Evolutionary conservation across 2,113 vertebrate species (phyloP), one percentile per base, ranked within the genome.

Genomic region (Cyprinodon tularosa): DNA sequence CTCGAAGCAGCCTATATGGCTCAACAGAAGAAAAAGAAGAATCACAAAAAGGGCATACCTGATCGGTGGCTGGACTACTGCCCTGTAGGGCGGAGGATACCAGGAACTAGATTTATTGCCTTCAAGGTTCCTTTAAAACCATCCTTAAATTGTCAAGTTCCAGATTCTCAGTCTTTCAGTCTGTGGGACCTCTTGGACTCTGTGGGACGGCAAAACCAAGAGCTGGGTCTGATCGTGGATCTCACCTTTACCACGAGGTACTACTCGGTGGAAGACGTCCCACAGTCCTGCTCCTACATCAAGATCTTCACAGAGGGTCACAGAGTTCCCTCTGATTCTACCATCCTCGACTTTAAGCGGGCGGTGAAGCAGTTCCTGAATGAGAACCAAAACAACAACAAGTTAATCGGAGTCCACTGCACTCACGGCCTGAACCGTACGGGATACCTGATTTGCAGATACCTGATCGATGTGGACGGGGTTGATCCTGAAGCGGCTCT

Each of bases 361-460:
- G 76, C 40, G 0, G 95, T 97, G 0, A 91, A 83, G 13, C 72
- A 37, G 1, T 97, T 96, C 68, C 50, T 97, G 72, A 82, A 29
- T 3, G 91, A 93, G 57, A 97, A 97, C 84, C 62, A 70, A 38
- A 84, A 94, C 81, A 97, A 97, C 0, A 94, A 96, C 47, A 96
- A 95, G 80, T 94, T 97, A 57, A 95, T 97, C 4, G 96, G 96
- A 14, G 96, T 98, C 71, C 96, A 97, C 68, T 98, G 96, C 87
- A 97, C 96, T 0, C 96, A 97, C 3, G 96, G 96, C 37, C 75
- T 98, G 69, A 97, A 98, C 86, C 95, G 96, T 63, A 96, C 96
- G 0, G 96, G 96, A 4, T 98, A 98, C 76, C 89, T 97, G 64
- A 93, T 98, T 13, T 98, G 96, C 67, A 94, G 96, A 95, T 97